Evolutionary conservation across 2,113 vertebrate genomes (phyloP), one percentile per base, ranked within the genome.

Genomic region (Syngnathoides biaculeatus): DNA sequence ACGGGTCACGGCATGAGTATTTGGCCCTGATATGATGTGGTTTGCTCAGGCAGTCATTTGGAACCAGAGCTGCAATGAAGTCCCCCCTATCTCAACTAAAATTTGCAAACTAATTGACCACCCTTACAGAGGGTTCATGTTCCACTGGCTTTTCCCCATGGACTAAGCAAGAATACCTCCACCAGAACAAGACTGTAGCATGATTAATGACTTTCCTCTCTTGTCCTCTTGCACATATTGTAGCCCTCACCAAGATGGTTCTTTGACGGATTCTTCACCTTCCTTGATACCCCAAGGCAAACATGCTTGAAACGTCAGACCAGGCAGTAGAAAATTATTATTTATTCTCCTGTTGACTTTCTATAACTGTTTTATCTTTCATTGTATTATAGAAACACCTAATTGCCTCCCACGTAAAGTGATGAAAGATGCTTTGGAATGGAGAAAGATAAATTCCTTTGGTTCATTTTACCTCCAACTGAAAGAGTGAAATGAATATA

Each of bases 101-200:
- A 87, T 78, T 73, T 89, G 84, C 88, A 84, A 90, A 88, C 77
- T 86, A 81, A 89, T 78, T 92, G 91, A 90, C 90, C 90, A 90
- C 90, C 88, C 88, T 65, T 85, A 83, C 74, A 65, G 72, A 83
- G 77, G 78, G 76, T 80, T 86, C 79, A 76, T 75, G 65, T 64
- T 82, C 73, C 71, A 64, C 73, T 62, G 72, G 79, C 57, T 78
- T 76, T 80, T 77, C 74, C 88, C 84, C 72, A 30, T 73, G 79
- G 79, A 12, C 75, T 72, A 79, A 79, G 78, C 75, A 82, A 75
- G 71, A 81, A 78, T 82, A 74, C 76, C 74, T 75, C 74, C 74
- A 78, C 67, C 65, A 83, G 68, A 77, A 74, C 68, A 53, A 43
- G 67, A 71, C 75, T 85, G 65, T 68, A 45, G 66, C 72, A 71